Base-by-base conservation (phyloP, 2,797 vertebrate species). In the Schizopygopsis malacanthus region DNA sequence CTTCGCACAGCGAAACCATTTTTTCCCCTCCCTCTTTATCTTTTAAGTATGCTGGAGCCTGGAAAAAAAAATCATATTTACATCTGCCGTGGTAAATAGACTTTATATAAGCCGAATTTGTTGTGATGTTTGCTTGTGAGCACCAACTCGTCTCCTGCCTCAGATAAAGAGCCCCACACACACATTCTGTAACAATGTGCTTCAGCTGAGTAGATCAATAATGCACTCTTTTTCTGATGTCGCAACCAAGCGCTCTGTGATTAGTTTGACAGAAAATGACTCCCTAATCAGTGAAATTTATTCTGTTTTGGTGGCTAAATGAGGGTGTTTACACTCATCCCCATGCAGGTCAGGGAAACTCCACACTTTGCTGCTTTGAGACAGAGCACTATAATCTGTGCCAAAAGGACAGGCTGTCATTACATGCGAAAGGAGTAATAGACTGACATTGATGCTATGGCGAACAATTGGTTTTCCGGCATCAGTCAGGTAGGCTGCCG, bases 401-500 rank as follows among this genome's bases (percentile, higher is more conserved):
- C 92, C 91, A 89, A 90, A 92, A 89, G 92, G 93, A 91, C 93
- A 95, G 94, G 92, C 95, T 94, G 93, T 95, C 95, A 95, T 96
- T 96, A 96, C 93, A 93, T 92, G 90, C 87, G 92, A 91, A 90
- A 90, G 92, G 87, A 89, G 94, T 95, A 95, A 95, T 95, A 94
- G 94, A 95, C 91, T 95, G 95, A 96, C 95, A 95, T 93, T 92
- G 95, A 95, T 95, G 94, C 94, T 92, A 95, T 94, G 91, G 93
- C 90, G 93, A 95, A 93, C 94, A 95, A 96, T 95, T 95, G 95
- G 94, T 95, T 95, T 94, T 92, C 92, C 94, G 72, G 93, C 94
- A 95, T 95, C 95, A 96, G 95, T 95, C 95, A 96, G 85, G 83
- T 83, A 80, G 93, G 88, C 84, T 90, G 90, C 90, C 91, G 93